These are phyloP conservation scores for Spodoptera exigua DNA, from an alignment of 2,888 invertebrate species.

Conservation along the genomic window DNA sequence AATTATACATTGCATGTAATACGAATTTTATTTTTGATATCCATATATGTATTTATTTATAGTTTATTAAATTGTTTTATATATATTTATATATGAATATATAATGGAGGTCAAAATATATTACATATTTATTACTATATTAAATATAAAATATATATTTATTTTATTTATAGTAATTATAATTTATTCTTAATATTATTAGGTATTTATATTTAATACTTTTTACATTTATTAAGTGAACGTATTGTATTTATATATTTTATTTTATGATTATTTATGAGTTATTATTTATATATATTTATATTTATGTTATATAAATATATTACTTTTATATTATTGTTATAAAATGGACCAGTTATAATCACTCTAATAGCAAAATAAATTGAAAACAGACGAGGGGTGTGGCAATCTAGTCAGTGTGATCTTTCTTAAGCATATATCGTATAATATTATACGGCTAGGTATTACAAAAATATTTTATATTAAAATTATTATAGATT, in stretches of 20 bases:
- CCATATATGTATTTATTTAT: constrained; percentile 34
- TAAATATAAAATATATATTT: too few relatives aligned
- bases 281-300: background rate
- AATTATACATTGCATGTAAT: constrained; percentile 1
- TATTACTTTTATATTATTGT: too few relatives aligned
- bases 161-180: too few relatives aligned
- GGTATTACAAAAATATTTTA: constrained; percentile 62
- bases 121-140: too few relatives aligned
- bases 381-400: constrained; percentile 82
- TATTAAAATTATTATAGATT: constrained; percentile 63
- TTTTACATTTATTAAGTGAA: background rate
- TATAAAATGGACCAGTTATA: constrained; percentile 33
- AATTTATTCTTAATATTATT: too few relatives aligned
- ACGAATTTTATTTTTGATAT: constrained; percentile 14
- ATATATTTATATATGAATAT: too few relatives aligned
- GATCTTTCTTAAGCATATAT: constrained; percentile 74
- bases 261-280: background rate
- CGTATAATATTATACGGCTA: constrained; percentile 60
- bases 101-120: too few relatives aligned
- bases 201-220: too few relatives aligned
- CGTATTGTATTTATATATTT: background rate
- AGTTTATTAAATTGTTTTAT: constrained; percentile 34
- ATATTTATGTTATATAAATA: background rate
- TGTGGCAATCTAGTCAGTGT: constrained; percentile 89
- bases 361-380: constrained; percentile 43